Evolutionary conservation across 2,888 invertebrate species (phyloP).

Genomic region (Anoplius nigerrimus): DNA sequence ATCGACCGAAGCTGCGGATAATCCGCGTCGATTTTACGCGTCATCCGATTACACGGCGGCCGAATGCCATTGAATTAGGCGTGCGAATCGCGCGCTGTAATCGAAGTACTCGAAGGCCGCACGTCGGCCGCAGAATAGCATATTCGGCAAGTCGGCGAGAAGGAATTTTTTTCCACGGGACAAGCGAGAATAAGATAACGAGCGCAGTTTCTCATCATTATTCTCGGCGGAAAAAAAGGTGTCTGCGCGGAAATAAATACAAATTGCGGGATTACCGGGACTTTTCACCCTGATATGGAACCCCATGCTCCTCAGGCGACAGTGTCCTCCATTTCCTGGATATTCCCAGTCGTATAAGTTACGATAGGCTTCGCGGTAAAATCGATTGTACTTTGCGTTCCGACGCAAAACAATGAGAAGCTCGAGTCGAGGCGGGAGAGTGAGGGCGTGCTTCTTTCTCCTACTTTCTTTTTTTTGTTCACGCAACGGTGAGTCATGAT

Average conservation of each 20-base stretch:
- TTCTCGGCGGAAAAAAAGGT: slow-evolving; percentile 58
- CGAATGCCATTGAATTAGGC: too few relatives aligned
- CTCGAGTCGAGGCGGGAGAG: too few relatives aligned
- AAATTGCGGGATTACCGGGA: slow-evolving; percentile 74
- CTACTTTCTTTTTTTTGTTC: too few relatives aligned
- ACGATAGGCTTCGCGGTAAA: slow-evolving; percentile 32
- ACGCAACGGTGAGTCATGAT: too few relatives aligned
- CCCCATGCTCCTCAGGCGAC: slow-evolving; percentile 55
- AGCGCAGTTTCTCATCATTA: slow-evolving; percentile 73
- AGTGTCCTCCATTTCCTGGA: slow-evolving; percentile 65
- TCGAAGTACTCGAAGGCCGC: too few relatives aligned
- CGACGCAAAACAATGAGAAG: slow-evolving; percentile 18
- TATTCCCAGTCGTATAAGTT: slow-evolving; percentile 58
- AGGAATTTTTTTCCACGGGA: slow-evolving; percentile 57
- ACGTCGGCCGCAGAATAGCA: slow-evolving; percentile 26
- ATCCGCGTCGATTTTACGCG: too few relatives aligned
- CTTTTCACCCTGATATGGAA: slow-evolving; percentile 60
- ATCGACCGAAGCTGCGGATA: too few relatives aligned
- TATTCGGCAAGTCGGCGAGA: slow-evolving; percentile 53
- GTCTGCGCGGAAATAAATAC: slow-evolving; percentile 72
- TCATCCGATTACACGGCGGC: too few relatives aligned
- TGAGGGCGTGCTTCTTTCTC: slow-evolving; percentile 12
- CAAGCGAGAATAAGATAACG: slow-evolving; percentile 49
- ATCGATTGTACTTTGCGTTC: not conserved
- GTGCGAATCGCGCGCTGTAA: too few relatives aligned